Base-by-base conservation (phyloP, 2,113 vertebrate species). In the Tetrax tetrax region DNA sequence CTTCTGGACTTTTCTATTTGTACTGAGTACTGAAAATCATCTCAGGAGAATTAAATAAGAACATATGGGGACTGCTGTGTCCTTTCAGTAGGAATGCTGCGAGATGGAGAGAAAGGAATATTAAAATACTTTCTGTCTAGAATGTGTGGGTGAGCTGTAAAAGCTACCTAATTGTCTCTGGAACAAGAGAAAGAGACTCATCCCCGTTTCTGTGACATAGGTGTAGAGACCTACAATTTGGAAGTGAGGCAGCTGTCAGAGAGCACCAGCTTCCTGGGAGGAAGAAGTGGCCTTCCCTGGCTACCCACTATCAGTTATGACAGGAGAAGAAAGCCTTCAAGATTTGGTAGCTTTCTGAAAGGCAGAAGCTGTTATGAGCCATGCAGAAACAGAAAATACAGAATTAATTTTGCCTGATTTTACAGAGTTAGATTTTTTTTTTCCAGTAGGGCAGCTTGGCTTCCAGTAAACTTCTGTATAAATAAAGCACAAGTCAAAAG, bases 371-470 rank as follows among this genome's bases (percentile, higher is more conserved):
- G 35, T 72, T 89, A 53, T n/a, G 72, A 90, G 19, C 64, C 17
- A 11, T 66, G 64, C 75, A 66, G 66, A 92, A 93, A 76, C 63
- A 50, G 69, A 68, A 82, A 91, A 95, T 94, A 90, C 31, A 66
- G n/a, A 63, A 91, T 76, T 78, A 38, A 70, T 93, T 93, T 77
- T 68, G 54, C 83, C 43, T 79, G 38, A 38, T 25, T 51, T 56
- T 29, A 28, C 19, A 24, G 72, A 41, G 10, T 60, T 66, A 47
- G 25, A 31, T 83, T 88, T 93, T 93, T 83, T 88, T 93, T 54
- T 90, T 93, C 85, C 33, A 9, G 89, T 47, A 65, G 35, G 20
- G 28, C 48, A 61, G 29, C 66, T 88, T 96, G 71, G 57, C 50
- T 64, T 82, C 33, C 54, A 60, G 45, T 60, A 65, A 63, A 24